These are phyloP conservation scores for Spodoptera frugiperda DNA, from an alignment of 1,140 invertebrate genomes.

Conservation along the genomic window DNA sequence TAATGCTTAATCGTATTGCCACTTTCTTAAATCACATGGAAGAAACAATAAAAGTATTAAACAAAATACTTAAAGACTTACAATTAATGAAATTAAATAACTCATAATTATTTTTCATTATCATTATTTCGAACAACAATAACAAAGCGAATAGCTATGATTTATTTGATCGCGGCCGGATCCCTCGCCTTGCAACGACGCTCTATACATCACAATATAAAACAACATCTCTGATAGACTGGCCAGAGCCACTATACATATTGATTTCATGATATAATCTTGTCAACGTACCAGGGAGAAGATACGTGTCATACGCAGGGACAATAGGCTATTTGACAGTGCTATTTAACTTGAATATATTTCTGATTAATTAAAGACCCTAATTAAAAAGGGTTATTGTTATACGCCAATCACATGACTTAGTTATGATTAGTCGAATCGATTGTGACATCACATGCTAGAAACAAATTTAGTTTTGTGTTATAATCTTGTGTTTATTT, in stretches of 20 bases:
- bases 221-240: conserved; percentile 28
- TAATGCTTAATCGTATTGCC: conserved; percentile 80
- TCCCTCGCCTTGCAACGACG: neutral
- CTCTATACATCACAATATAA: conserved; percentile 18
- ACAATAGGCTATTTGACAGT: too few species aligned
- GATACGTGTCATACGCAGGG: conserved; percentile 3
- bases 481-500: too few species aligned
- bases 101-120: conserved; percentile 59
- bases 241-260: neutral
- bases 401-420: too few species aligned
- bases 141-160: conserved; percentile 75
- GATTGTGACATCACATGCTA: too few species aligned
- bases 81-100: conserved; percentile 78
- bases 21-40: conserved; percentile 81
- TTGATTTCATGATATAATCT: conserved; percentile 2
- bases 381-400: too few species aligned
- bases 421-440: too few species aligned
- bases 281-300: neutral
- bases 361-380: too few species aligned
- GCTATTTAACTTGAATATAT: too few species aligned
- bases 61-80: conserved; percentile 75
- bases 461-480: too few species aligned
- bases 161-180: conserved; percentile 11
- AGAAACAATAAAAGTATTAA: conserved; percentile 77
- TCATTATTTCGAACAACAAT: conserved; percentile 72